phyloP scores from a whole-genome alignment of 2,113 vertebrate species.

The Platichthys stellatus region DNA sequence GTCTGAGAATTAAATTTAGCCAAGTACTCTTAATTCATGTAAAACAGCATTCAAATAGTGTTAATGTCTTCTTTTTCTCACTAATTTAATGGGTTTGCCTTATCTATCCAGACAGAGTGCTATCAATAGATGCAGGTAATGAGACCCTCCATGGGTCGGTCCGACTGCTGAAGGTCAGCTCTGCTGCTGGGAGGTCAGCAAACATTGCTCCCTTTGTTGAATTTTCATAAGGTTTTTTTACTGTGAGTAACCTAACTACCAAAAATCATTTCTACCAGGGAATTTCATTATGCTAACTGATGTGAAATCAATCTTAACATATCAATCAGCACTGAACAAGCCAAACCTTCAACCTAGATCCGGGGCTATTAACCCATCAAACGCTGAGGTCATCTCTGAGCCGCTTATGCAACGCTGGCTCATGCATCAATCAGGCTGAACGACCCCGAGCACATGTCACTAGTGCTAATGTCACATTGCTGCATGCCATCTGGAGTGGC shows the following conservation, averaged over 20 bases:
- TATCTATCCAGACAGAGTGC: not conserved
- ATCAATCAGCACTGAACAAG: slow-evolving; percentile 53
- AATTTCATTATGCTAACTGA: slow-evolving; percentile 58
- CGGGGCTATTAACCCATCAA: slow-evolving; percentile 46
- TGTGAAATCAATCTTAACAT: slow-evolving; percentile 62
- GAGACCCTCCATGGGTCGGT: slow-evolving; percentile 1
- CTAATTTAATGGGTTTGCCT: no score
- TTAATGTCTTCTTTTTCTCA: not conserved
- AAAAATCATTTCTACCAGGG: slow-evolving; percentile 33
- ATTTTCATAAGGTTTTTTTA: slow-evolving; percentile 21
- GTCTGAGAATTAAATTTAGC: slow-evolving; percentile 51
- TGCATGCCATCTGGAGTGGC: slow-evolving; percentile 31
- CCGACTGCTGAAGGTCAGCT: not conserved
- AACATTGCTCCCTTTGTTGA: slow-evolving; percentile 13
- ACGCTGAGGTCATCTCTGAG: slow-evolving; percentile 39
- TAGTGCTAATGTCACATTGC: slow-evolving; percentile 34
- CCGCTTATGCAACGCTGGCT: slow-evolving; percentile 17
- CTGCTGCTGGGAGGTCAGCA: slow-evolving; percentile 7
- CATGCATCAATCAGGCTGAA: slow-evolving; percentile 32
- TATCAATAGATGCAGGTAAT: slow-evolving; percentile 16
- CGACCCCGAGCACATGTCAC: slow-evolving; percentile 14
- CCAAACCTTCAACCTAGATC: slow-evolving; percentile 17
- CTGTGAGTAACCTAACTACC: slow-evolving; percentile 19
- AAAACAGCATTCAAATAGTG: slow-evolving; percentile 43
- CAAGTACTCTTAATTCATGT: slow-evolving; percentile 46